A percentile compares a stretch with the other conserved stretches of the same genome.
Conservation (phyloP, 2,113 vertebrate genomes). For the Phainopepla nitens region DNA sequence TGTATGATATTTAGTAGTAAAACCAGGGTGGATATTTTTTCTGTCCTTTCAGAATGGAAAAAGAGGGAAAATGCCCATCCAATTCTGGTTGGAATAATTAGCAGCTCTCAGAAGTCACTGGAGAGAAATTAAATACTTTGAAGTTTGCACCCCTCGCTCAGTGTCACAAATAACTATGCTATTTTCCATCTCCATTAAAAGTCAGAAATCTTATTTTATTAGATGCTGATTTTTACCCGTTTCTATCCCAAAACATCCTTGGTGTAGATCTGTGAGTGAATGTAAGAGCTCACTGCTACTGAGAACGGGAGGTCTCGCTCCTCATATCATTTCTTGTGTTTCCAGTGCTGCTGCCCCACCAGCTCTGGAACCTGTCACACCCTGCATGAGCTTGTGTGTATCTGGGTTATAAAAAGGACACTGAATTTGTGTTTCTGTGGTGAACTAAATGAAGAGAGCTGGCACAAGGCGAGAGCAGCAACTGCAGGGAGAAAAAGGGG, state of each 20-base stretch:
- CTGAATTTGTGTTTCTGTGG: not conserved
- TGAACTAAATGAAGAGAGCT: not conserved
- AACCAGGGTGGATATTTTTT: not conserved
- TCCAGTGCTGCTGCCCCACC: not conserved
- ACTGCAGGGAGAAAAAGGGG: not conserved
- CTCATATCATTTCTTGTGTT: accelerated
- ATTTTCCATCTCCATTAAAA: not conserved
- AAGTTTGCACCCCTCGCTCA: not conserved
- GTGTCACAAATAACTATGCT: not conserved
- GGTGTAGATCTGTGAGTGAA: not conserved
- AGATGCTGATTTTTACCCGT: not conserved
- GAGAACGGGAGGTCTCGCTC: not conserved
- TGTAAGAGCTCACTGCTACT: not conserved
- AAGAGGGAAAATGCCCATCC: not conserved
- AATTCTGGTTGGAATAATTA: not conserved
- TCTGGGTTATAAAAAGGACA: not conserved
- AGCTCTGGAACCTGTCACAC: not conserved
- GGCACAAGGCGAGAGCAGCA: not conserved
- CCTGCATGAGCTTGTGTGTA: not conserved
- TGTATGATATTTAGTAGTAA: not conserved
- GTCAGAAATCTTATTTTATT: not conserved
- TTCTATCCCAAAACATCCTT: not conserved
- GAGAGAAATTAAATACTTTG: not conserved
- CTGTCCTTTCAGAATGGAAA: not conserved
- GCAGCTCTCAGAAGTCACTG: not conserved